Conservation (phyloP, 2,888 invertebrate species). For the Ectobius pallidus region DNA sequence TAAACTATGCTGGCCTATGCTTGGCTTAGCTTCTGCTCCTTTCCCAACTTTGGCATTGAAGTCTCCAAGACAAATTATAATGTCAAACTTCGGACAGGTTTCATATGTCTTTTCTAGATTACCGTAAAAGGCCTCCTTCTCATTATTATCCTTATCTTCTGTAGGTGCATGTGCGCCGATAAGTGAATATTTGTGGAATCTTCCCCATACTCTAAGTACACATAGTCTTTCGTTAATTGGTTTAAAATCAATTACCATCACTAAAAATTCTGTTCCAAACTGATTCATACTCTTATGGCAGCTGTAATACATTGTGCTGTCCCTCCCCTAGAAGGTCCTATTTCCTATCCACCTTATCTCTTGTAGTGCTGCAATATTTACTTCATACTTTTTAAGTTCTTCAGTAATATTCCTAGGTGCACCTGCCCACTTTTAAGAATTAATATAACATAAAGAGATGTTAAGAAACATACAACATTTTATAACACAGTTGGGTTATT, state of each 20-base stretch:
- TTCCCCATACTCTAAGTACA: not conserved
- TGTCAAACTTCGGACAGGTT: not conserved
- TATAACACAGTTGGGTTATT: too few relatives aligned
- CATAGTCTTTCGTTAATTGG: constrained; percentile 5
- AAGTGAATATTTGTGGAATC: not conserved
- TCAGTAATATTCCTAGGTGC: not conserved
- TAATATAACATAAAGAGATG: too few relatives aligned
- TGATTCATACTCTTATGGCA: not conserved
- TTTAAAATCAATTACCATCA: not conserved
- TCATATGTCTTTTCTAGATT: not conserved
- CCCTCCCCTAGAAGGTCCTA: not conserved
- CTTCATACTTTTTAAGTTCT: not conserved
- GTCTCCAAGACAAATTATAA: not conserved
- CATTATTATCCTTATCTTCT: not conserved
- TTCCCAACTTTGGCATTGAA: constrained; percentile 3
- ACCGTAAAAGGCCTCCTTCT: not conserved
- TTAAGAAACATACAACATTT: too few relatives aligned
- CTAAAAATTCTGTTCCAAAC: not conserved
- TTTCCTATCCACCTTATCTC: not conserved
- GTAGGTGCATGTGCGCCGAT: not conserved
- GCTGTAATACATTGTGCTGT: not conserved
- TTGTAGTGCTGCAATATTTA: not conserved
- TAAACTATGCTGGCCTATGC: not conserved
- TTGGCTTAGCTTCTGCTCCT: not conserved
- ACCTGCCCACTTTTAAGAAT: too few relatives aligned